phyloP scores from a whole-genome alignment of 2,797 vertebrate species.

The Labroides dimidiatus region DNA sequence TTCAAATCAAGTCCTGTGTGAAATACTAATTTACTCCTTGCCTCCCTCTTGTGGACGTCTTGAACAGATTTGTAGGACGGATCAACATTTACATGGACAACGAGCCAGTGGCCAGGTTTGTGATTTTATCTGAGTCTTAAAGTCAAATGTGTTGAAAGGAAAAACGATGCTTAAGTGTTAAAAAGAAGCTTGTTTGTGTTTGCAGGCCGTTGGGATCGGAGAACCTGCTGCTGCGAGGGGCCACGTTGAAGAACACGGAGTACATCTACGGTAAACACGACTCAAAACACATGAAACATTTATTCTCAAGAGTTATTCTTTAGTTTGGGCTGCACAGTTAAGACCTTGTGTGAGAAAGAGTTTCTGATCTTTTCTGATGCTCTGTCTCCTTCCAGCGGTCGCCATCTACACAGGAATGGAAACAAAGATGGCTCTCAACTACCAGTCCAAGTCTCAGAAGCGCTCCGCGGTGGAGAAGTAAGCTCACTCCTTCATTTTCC shows the following conservation, averaged over 20 bases:
- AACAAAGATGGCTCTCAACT: slow-evolving; percentile 98
- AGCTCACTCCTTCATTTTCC: slow-evolving; percentile 48
- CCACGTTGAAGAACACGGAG: slow-evolving; percentile 95
- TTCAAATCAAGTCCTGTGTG: background rate
- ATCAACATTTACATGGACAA: slow-evolving; percentile 94
- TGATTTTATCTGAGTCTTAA: background rate
- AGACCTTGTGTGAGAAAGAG: too few relatives aligned
- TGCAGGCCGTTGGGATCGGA: slow-evolving; percentile 93
- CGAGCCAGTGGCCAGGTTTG: slow-evolving; percentile 92
- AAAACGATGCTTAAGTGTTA: too few relatives aligned
- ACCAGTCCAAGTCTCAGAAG: slow-evolving; percentile 97
- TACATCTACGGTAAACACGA: slow-evolving; percentile 90
- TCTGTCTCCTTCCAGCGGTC: slow-evolving; percentile 84
- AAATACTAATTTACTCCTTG: background rate
- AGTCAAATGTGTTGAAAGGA: too few relatives aligned
- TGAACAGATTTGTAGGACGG: slow-evolving; percentile 92
- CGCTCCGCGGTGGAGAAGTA: slow-evolving; percentile 98
- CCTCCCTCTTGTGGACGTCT: slow-evolving; percentile 1
- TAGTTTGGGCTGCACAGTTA: too few relatives aligned
- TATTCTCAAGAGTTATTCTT: background rate
- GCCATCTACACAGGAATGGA: slow-evolving; percentile 99
- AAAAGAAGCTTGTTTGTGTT: slow-evolving; percentile 11
- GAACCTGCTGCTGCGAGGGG: slow-evolving; percentile 95
- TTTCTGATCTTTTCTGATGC: background rate
- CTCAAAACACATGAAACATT: too few relatives aligned